Conservation (phyloP, 2,797 vertebrate genomes). For the Triplophysa bombifrons region DNA sequence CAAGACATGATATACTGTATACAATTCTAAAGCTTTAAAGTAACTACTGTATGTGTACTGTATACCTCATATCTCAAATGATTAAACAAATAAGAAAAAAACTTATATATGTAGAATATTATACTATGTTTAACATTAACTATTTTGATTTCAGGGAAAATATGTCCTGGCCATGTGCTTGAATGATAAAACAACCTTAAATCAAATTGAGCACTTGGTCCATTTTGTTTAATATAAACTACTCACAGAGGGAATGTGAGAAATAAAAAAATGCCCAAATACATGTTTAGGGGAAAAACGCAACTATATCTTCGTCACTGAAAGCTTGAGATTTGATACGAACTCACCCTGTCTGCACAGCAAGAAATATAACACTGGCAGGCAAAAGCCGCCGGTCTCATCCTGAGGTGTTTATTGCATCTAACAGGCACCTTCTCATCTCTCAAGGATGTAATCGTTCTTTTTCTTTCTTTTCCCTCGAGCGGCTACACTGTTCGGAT, state of each 20-base stretch:
- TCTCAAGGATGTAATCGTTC: constrained; percentile 57
- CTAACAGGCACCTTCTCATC: constrained; percentile 61
- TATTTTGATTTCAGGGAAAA: too few relatives aligned
- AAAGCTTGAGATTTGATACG: constrained; percentile 7
- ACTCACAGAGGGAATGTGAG: not conserved
- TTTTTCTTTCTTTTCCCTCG: constrained; percentile 43
- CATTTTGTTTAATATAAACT: constrained; percentile 2
- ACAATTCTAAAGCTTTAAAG: not conserved
- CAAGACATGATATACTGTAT: not conserved
- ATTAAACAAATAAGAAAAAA: too few relatives aligned
- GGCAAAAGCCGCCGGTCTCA: constrained; percentile 14
- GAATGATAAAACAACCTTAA: too few relatives aligned
- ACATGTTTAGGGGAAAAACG: not conserved
- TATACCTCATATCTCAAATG: not conserved
- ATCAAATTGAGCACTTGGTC: too few relatives aligned
- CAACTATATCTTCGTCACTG: not conserved
- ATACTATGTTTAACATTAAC: too few relatives aligned
- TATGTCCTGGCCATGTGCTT: too few relatives aligned
- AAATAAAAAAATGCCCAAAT: constrained; percentile 14
- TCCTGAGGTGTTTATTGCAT: constrained; percentile 43
- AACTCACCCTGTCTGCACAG: constrained; percentile 3
- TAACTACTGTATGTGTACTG: not conserved
- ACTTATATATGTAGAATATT: too few relatives aligned
- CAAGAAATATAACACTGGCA: constrained; percentile 27
- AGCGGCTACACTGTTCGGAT: constrained; percentile 56